Evolutionary conservation across 2,797 vertebrate species (phyloP), one percentile per base, ranked within the genome.

Genomic region (Fistularia tabacaria): DNA sequence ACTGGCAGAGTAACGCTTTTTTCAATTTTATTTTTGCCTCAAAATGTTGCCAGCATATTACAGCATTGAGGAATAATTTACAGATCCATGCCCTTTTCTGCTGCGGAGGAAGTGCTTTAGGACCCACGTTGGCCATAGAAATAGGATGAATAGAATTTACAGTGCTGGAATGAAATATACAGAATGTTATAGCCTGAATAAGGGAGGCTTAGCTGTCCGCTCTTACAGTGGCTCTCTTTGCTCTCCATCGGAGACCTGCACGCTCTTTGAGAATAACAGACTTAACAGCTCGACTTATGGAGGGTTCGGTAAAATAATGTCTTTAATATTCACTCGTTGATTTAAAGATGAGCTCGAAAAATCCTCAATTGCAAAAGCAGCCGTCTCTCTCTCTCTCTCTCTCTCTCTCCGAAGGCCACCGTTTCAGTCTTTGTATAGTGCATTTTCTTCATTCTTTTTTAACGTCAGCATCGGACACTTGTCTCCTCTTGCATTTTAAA

Each of bases 141-240:
- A 89, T 67, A 70, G 62, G 53, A 84, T 81, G 83, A 77, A 69
- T 62, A 74, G 66, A 69, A 82, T 87, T 82, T 89, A 89, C 87
- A 88, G 54, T 66, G 71, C 45, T 38, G 62, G 50, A 50, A 84
- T 85, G 82, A 80, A 54, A 86, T 84, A 79, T 83, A 85, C 83
- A 81, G 51, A 54, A 42, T 85, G 78, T 79, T 58, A 71, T 74
- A 87, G 77, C 85, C 15, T 36, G 71, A 42, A 43, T 58, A 57
- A 68, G 53, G 54, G 67, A 72, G 68, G 67, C 47, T 47, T 14
- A 59, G 62, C 49, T 66, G 59, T 62, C 51, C 7, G 51, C 62
- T 63, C 60, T 36, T 43, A n/a, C n/a, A 58, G 54, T 54, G 55
- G 47, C 65, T 53, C 45, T 65, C 49, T 75, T 54, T 52, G 38